Evolutionary conservation across 2,797 vertebrate genomes (phyloP).

Genomic region (Alfaro cultratus): DNA sequence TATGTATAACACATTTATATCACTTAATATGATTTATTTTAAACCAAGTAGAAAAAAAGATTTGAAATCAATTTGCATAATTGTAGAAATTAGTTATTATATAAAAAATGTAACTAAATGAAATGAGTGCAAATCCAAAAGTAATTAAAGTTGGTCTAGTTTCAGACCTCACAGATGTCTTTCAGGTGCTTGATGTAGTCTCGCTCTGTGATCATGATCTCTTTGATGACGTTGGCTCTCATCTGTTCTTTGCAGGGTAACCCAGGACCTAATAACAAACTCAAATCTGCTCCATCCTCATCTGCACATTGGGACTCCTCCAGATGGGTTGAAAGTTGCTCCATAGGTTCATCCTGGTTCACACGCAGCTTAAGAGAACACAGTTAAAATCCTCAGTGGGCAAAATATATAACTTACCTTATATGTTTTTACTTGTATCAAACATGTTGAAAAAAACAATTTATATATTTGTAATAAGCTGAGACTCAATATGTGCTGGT

Average conservation of each 20-base stretch:
- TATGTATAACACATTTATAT: background rate
- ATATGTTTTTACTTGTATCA: background rate
- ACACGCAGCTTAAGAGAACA: slow-evolving; percentile 84
- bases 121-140: background rate
- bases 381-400: background rate
- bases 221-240: slow-evolving; percentile 96
- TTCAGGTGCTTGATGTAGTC: slow-evolving; percentile 98
- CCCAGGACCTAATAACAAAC: slow-evolving; percentile 81
- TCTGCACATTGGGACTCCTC: slow-evolving; percentile 76
- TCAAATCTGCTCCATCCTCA: slow-evolving; percentile 67
- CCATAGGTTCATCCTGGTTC: slow-evolving; percentile 94
- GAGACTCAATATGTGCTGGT: background rate
- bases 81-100: background rate
- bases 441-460: background rate
- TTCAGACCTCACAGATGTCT: slow-evolving; percentile 94
- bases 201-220: slow-evolving; percentile 95
- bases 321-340: slow-evolving; percentile 84
- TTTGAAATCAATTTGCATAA: background rate
- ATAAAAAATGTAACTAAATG: background rate
- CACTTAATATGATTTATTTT: background rate
- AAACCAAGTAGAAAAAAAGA: background rate
- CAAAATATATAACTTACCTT: background rate
- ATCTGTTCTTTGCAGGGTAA: slow-evolving; percentile 94
- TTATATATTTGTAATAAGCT: background rate
- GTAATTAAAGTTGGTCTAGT: background rate